A percentile compares a stretch with the other conserved stretches of the same genome.
Evolutionary conservation across 2,797 vertebrate genomes (phyloP).

Genomic region (Falco concolor): DNA sequence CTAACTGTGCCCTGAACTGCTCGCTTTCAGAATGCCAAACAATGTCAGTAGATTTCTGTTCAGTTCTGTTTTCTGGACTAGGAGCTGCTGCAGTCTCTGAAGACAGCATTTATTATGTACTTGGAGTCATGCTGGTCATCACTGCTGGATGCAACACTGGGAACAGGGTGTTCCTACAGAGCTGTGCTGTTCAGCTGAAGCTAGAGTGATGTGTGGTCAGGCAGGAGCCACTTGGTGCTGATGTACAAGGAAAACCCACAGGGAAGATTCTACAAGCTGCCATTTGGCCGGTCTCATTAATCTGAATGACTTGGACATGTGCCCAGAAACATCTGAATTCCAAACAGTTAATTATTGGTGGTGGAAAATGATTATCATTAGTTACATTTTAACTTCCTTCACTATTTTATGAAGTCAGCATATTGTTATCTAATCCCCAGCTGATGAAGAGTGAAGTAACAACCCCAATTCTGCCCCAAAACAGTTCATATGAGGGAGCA

Average conservation of each 20-base stretch:
- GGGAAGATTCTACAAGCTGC: conserved; percentile 1
- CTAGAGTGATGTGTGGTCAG: neutral
- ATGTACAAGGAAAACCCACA: neutral
- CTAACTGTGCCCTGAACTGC: neutral
- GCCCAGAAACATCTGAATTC: neutral
- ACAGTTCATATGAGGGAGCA: neutral
- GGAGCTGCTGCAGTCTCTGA: neutral
- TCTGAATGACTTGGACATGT: neutral
- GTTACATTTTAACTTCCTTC: conserved; percentile 16
- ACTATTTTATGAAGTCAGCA: neutral
- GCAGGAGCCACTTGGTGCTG: neutral
- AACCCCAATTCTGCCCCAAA: neutral
- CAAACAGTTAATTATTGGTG: conserved; percentile 17
- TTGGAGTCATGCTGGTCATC: neutral
- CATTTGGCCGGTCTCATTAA: neutral
- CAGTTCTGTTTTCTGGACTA: neutral
- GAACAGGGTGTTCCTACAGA: neutral
- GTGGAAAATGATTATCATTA: neutral
- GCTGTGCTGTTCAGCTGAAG: neutral
- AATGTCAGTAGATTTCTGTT: neutral
- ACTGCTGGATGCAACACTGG: neutral
- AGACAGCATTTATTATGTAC: neutral
- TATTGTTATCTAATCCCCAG: neutral
- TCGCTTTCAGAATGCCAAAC: neutral
- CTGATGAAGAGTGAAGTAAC: neutral